Evolutionary conservation across 2,113 vertebrate species (phyloP).

Genomic region (Malurus melanocephalus): DNA sequence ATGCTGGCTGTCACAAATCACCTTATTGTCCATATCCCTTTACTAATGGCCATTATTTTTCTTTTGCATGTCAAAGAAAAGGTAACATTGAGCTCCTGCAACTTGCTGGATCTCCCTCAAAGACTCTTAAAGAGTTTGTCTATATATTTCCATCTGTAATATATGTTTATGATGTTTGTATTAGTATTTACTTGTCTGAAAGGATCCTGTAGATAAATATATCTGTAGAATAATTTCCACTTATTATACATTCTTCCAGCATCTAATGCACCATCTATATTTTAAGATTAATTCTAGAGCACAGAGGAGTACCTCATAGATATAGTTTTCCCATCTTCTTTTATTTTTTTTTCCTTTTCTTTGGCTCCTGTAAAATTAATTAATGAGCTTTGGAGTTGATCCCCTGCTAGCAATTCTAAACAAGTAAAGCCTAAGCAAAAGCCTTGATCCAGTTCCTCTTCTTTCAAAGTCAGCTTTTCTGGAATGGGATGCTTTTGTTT

Average conservation of each 20-base stretch:
- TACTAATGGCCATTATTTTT: not conserved
- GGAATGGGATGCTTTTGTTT: not conserved
- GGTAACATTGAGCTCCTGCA: not conserved
- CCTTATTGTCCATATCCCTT: not conserved
- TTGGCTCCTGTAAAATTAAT: not conserved
- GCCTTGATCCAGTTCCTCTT: not conserved
- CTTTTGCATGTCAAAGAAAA: not conserved
- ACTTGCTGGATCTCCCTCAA: not conserved
- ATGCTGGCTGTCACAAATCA: not conserved
- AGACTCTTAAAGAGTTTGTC: not conserved
- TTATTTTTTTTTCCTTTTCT: not conserved
- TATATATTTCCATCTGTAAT: not conserved
- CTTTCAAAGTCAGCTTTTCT: not conserved
- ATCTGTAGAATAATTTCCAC: not conserved
- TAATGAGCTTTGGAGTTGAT: not conserved
- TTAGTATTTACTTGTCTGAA: not conserved
- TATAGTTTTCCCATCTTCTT: not conserved
- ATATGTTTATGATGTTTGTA: not conserved
- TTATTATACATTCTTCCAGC: not conserved
- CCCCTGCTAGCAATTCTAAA: not conserved
- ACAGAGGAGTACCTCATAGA: not conserved
- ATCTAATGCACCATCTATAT: not conserved
- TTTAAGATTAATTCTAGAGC: not conserved
- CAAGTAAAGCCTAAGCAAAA: not conserved
- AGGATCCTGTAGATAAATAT: not conserved